Evolutionary conservation across 1,140 invertebrate species (phyloP).

Genomic region (Sycophila sp.): DNA sequence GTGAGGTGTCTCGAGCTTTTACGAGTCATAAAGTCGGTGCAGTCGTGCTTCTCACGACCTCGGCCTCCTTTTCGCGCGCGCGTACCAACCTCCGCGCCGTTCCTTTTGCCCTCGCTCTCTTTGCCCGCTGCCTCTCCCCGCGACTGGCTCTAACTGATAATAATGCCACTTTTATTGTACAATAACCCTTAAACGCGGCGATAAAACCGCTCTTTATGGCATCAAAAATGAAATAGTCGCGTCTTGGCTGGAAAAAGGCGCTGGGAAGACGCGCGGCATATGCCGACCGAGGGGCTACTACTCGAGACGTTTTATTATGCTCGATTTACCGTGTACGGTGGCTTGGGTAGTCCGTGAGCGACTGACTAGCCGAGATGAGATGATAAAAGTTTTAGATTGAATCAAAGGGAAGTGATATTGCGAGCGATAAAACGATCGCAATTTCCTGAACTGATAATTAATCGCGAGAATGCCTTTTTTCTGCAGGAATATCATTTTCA

Average conservation of each 20-base stretch:
- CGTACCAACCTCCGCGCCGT: background rate
- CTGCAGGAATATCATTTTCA: no score
- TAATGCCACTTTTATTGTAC: slow-evolving; percentile 67
- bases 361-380: background rate
- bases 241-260: slow-evolving; percentile 31
- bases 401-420: background rate
- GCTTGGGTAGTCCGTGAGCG: background rate
- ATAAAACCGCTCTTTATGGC: slow-evolving; percentile 63
- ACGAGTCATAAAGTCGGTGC: slow-evolving; percentile 62
- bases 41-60: slow-evolving; percentile 61
- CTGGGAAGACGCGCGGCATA: background rate
- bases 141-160: slow-evolving; percentile 62
- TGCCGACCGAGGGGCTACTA: background rate
- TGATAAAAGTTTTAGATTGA: slow-evolving; percentile 13
- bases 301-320: slow-evolving; percentile 20
- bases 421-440: no score
- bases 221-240: slow-evolving; percentile 63
- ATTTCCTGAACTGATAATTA: no score
- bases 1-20: slow-evolving; percentile 60
- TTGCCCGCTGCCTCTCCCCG: slow-evolving; percentile 33
- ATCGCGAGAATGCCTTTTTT: no score
- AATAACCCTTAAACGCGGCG: slow-evolving; percentile 65
- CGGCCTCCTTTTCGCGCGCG: slow-evolving; percentile 44
- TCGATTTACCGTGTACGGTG: background rate
- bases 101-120: slow-evolving; percentile 31